phyloP scores from a whole-genome alignment of 2,888 invertebrate genomes.

The Tolmerus cingulatus region DNA sequence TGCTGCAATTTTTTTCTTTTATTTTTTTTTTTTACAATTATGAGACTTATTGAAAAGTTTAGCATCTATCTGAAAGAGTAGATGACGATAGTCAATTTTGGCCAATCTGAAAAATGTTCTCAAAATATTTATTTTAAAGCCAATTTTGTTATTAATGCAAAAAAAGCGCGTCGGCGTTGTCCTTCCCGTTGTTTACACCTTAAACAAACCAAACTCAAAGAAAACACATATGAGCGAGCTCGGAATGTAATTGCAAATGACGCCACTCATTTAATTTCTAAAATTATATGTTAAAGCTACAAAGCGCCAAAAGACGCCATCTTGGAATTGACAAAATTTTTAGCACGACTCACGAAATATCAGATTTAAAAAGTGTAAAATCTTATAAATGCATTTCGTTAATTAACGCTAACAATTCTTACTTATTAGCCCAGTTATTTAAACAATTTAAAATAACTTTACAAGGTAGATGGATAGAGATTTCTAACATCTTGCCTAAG shows the following conservation, averaged over 20 bases:
- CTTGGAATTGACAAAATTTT: background rate
- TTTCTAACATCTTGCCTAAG: conserved; percentile 21
- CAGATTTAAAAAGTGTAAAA: background rate
- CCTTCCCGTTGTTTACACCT: background rate
- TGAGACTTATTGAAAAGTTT: background rate
- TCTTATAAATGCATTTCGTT: conserved; percentile 21
- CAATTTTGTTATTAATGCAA: background rate
- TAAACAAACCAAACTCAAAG: conserved; percentile 1
- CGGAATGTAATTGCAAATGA: background rate
- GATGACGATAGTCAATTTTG: background rate
- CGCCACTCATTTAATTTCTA: background rate
- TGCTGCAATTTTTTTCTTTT: background rate
- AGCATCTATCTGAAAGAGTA: background rate
- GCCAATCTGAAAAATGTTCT: conserved; percentile 40
- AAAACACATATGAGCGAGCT: background rate
- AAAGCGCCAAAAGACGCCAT: conserved; percentile 28
- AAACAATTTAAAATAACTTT: conserved; percentile 16
- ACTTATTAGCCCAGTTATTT: background rate
- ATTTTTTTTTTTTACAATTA: background rate
- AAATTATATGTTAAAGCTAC: background rate
- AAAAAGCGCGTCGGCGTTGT: conserved; percentile 4
- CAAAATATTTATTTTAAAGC: conserved; percentile 12
- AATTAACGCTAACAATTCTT: conserved; percentile 19
- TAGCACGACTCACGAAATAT: conserved; percentile 12
- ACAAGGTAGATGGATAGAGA: conserved; percentile 22